Base-by-base conservation (phyloP, 2,888 invertebrate species). In the Sesia apiformis region DNA sequence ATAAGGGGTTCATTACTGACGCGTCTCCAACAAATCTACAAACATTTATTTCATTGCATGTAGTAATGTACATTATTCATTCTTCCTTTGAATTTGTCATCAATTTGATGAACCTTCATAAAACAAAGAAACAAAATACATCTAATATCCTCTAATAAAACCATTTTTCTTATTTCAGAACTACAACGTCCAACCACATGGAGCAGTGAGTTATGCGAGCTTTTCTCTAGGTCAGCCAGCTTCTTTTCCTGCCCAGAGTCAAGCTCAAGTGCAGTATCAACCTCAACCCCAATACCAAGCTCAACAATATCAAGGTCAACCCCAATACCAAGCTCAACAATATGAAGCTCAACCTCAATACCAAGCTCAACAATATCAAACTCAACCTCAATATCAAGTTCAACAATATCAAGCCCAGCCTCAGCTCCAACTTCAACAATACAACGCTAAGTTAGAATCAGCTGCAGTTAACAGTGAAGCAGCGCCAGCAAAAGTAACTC, bases 151-250 rank as follows among this genome's bases (percentile, higher is more conserved):
- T 23, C 23, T 23, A 23, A 23, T 23, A 39, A 50, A 52, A 52
- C 54, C 23, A 52, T 56, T 6, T 43, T 41, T 55, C 58, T 57
- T 7, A 58, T 23, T 78, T 40, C 76, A 85, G 86, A 69, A 65
- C 38, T 67, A 70, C 55, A 71, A 73, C 52, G 56, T 60, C 4
- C 78, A 78, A 56, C 66, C 70, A 4, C 78, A 76, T 58, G 78
- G 78, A 38, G 81, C 85, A 2, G 63, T 80, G 3, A 87, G 84
- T 65, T 87, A 78, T 61, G 74, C 84, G 2, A 82, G 76, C 52
- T 84, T 80, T 58, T 74, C 79, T 0, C 76, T 76, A 53, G 74
- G 74, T 43, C 69, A 76, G 38, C 69, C 72, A 3, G 40, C 59
- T 0, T 66, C 60, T 3, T 43, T 58, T 4, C 57, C 56, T 6